Evolutionary conservation across 2,113 vertebrate species (phyloP), one percentile per base, ranked within the genome.

Genomic region (Cololabis saira): DNA sequence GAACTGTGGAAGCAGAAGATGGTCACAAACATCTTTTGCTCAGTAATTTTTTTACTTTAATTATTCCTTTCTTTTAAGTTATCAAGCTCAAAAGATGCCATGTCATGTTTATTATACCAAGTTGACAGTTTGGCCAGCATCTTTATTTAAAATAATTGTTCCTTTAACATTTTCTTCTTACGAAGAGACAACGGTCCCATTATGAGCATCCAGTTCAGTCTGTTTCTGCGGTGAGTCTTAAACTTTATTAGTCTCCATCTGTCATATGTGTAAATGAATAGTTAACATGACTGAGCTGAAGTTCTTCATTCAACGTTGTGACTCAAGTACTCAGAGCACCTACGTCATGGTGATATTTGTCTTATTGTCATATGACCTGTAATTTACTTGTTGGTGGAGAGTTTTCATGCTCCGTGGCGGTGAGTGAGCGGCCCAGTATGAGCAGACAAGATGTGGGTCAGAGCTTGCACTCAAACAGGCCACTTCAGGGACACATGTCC

Each of bases 381-480:
- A 60, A 74, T 81, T 77, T 74, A 78, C 52, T 71, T 75, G 52
- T 62, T 68, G 55, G 42, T 58, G 50, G 60, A 58, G 71, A 67
- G 66, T 73, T 87, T 75, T 42, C 21, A 33, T 80, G 66, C 56
- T 73, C 52, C 19, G 68, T 44, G 48, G 67, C 63, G 67, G 59
- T 48, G 61, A 83, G 67, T 61, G 57, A 77, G 60, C 65, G 77
- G 55, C 71, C 84, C 79, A 78, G 81, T 83, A 82, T 74, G 63
- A 62, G 54, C 63, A 78, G 58, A 19, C 18, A 51, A 60, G 78
- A 89, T 91, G 74, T 92, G 88, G 88, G 89, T 89, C 89, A 87
- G 30, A 71, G 79, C 82, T 56, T 62, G 69, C 74, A 61, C 68
- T 84, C 77, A 74, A 72, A 81, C 81, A 62, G 69, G 66, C 80